Percentiles rank a stretch among this genome's conserved stretches.
phyloP scores from a whole-genome alignment of 92 coral and sea anemone genomes.

The Isaurus tuberculatus region DNA sequence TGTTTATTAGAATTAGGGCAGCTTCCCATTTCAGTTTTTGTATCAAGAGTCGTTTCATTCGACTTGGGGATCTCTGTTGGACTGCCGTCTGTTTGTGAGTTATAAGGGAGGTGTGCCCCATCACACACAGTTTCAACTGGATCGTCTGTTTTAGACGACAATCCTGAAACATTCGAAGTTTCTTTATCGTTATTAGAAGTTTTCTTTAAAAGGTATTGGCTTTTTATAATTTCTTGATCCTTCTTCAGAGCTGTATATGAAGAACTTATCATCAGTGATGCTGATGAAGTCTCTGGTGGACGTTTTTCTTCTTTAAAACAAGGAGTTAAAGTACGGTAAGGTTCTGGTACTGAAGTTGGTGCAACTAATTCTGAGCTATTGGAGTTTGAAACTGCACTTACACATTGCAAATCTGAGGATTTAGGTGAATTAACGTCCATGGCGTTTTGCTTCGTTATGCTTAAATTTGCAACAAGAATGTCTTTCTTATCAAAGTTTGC shows the following conservation, averaged over 20 bases:
- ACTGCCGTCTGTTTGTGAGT: slow-evolving; percentile 1
- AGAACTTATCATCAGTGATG: not conserved
- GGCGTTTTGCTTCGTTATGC: not conserved
- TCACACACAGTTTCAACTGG: not conserved
- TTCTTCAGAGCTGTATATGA: not conserved
- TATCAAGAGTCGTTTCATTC: not conserved
- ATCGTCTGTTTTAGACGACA: not conserved
- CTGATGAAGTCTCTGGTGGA: not conserved
- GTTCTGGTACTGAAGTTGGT: slow-evolving; percentile 13
- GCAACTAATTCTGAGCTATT: not conserved
- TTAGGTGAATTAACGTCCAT: not conserved
- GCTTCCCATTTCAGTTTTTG: not conserved
- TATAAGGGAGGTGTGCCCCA: not conserved
- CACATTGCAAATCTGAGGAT: not conserved
- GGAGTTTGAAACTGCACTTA: not conserved
- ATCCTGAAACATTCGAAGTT: not conserved
- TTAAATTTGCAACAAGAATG: not conserved
- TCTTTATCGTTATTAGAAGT: not conserved
- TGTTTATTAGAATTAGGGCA: not conserved
- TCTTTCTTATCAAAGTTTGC: not conserved
- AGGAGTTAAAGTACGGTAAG: not conserved
- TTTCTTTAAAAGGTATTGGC: not conserved
- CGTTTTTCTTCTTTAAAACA: not conserved
- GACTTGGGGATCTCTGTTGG: not conserved
- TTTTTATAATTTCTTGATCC: not conserved